Base-by-base conservation (phyloP, 2,888 invertebrate species). In the Poecilobothrus nobilitatus region DNA sequence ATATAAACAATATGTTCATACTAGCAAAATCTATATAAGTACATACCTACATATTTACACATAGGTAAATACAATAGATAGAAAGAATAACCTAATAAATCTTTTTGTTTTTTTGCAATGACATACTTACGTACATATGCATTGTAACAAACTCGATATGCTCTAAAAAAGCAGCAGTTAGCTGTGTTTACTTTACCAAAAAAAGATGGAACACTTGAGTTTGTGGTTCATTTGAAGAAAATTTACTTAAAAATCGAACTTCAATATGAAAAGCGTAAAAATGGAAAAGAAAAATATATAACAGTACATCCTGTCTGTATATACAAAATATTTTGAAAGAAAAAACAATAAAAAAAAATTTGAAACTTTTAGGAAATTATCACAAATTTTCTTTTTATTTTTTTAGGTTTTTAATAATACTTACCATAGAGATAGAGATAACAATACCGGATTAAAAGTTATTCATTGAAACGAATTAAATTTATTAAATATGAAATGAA, bases 331-430 rank as follows among this genome's bases (percentile, higher is more conserved):
- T 3, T 41, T 12, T 5, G 15, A 41, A 41, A 41, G n/a, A n/a
- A 18, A 53, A 53, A 53, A 53, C 3, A 53, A 53, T 53, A n/a
- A n/a, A n/a, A n/a, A n/a, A n/a, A n/a, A n/a, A n/a, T n/a, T n/a
- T n/a, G 53, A 53, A 53, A 53, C 18, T 53, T 53, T 53, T 53
- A 53, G 53, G 53, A 53, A 53, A 53, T 53, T 53, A 53, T 53
- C 53, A 53, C 12, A 53, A 4, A 4, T 53, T 53, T 18, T 53
- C 3, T 53, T 53, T 53, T 18, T 37, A 5, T 37, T 37, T 37
- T 37, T 37, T 37, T 37, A 1, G 1, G 37, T 37, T 4, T 37
- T 37, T 37, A 1, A 37, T 1, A 27, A 4, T 27, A 4, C 5
- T 5, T 4, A 5, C 2, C 5, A 27, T 27, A 27, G 5, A 5